Evolutionary conservation across 2,888 invertebrate species (phyloP), one percentile per base, ranked within the genome.

Genomic region (Philereme vetulata): DNA sequence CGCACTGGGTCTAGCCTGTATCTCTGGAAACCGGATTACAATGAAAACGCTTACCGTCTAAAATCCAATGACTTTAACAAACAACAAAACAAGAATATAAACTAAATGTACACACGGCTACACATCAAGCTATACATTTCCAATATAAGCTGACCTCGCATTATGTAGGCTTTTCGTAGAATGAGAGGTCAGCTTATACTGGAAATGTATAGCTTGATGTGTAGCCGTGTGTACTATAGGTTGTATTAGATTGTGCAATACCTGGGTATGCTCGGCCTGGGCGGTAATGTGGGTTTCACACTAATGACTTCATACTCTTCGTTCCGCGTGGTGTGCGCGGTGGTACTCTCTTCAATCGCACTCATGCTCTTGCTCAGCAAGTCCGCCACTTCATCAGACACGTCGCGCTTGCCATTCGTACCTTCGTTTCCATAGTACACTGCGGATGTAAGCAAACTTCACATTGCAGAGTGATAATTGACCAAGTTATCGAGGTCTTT

Each of bases 221-320:
- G n/a, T n/a, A 21, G 21, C 21, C 1, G 21, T 21, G 21, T 4
- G 10, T 4, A 9, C 6, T 44, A 5, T 8, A 10, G 8, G 33
- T n/a, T 11, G 10, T 3, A 42, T 33, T 9, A 45, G 32, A 5
- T 49, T 8, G 4, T 56, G 43, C 1, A 11, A 60, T 69, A 92
- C 92, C 92, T 88, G n/a, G 93, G 94, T 76, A 95, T 94, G 56
- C 92, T 90, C 21, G 95, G 95, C 48, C 96, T 83, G 0, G 94
- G 94, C 1, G 96, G 96, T 50, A 97, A 85, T n/a, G 94, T 93
- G 1, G 94, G 93, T 56, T 93, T 92, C 60, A 94, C 94, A 55
- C 93, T 94, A 68, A 96, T 93, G 6, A 96, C 94, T 81, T 96
- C 95, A 71, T 96, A 97, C 63, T 95, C 96, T 9, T 95, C 95